Percentiles rank a stretch among this genome's conserved stretches.
Conservation (phyloP, 2,888 invertebrate genomes). For the Sesamia inferens region DNA sequence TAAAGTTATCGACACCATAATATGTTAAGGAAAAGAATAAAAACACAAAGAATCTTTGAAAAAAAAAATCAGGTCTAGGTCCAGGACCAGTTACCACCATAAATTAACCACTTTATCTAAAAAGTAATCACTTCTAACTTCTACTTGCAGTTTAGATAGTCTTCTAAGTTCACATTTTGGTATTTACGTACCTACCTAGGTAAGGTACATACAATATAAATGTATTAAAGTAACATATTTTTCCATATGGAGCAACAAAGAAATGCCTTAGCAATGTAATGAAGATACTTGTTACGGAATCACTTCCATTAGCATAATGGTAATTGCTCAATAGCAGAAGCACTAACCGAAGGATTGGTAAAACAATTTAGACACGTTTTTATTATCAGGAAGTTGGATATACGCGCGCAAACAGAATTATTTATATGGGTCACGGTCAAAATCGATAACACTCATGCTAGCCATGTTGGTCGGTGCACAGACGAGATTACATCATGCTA, state of each 20-base stretch:
- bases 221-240: constrained; percentile 12
- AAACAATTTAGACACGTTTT: constrained; percentile 41
- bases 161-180: neutral
- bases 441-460: constrained; percentile 69
- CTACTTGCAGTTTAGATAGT: neutral
- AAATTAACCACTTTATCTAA: no score
- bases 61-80: no score
- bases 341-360: constrained; percentile 33
- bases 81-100: neutral
- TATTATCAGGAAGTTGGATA: constrained; percentile 50
- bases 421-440: constrained; percentile 77
- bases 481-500: constrained; percentile 48
- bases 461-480: constrained; percentile 39
- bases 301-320: constrained; percentile 30
- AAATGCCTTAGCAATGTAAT: constrained; percentile 47
- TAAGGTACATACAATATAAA: neutral
- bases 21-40: neutral
- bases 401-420: constrained; percentile 59
- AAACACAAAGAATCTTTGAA: no score
- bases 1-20: neutral
- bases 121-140: neutral
- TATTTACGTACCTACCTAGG: neutral
- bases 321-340: constrained; percentile 43
- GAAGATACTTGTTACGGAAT: constrained; percentile 51
- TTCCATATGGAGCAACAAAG: constrained; percentile 46